Evolutionary conservation across 2,888 invertebrate species (phyloP).

Genomic region (Tetramorium bicarinatum): DNA sequence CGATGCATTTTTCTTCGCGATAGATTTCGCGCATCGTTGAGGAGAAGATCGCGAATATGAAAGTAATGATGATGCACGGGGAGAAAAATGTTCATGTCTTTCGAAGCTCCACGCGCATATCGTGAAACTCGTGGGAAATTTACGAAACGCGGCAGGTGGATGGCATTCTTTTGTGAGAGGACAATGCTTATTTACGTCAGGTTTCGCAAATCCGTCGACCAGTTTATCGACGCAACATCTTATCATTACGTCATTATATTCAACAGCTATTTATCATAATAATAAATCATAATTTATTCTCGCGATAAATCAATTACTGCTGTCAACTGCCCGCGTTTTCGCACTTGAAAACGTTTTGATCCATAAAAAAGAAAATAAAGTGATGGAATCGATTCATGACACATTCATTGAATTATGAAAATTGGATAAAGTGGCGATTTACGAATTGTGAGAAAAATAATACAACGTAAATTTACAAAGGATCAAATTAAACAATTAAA

Average conservation of each 20-base stretch:
- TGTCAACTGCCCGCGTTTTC: not conserved
- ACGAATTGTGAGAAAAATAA: not conserved
- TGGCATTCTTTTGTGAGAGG: constrained; percentile 26
- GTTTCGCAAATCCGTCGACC: not conserved
- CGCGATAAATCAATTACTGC: not conserved
- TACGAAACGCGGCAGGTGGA: constrained; percentile 40
- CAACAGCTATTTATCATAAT: not conserved
- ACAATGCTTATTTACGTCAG: constrained; percentile 34
- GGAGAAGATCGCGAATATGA: constrained; percentile 34
- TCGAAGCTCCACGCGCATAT: constrained; percentile 17
- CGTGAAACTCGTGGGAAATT: constrained; percentile 49
- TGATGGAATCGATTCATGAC: not conserved
- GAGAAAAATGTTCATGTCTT: constrained; percentile 44
- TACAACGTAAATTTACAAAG: not conserved
- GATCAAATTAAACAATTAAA: not conserved
- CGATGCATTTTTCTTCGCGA: constrained; percentile 34
- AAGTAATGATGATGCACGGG: constrained; percentile 32
- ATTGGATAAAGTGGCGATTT: not conserved
- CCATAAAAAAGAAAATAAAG: not conserved
- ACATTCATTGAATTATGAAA: not conserved
- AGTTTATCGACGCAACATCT: constrained; percentile 12
- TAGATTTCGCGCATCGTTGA: constrained; percentile 36
- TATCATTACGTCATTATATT: constrained; percentile 7
- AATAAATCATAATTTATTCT: constrained; percentile 25
- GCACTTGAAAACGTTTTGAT: not conserved